Base-by-base conservation (phyloP, 1,140 invertebrate genomes). In the Hypsibius dujardini region DNA sequence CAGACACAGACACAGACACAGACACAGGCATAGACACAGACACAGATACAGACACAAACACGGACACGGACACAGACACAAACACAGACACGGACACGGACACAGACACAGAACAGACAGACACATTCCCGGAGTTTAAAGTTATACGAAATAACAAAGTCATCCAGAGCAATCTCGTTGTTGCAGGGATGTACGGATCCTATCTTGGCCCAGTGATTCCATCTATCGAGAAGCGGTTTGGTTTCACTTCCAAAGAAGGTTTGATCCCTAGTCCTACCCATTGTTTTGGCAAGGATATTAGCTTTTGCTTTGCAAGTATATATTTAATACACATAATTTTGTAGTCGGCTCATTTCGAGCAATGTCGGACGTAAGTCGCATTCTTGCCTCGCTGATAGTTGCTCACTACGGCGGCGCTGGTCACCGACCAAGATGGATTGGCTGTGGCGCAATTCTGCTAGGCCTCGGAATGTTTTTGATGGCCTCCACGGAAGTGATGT, bases 351-450 rank as follows among this genome's bases (percentile, higher is more conserved):
- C 42, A 12, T 67, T 14, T 42, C 62, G 62, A 42, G 62, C 62
- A 7, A 67, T 67, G 62, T 7, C 62, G 7, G 62, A 67, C 42
- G 62, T 67, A 12, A 67, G 62, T 42, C 62, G 62, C 7, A 67
- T 67, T 14, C 45, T 42, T 42, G 62, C 42, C 3, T 67, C 62
- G 42, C 62, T 67, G 7, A 42, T 67, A 12, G 62, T 67, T 12
- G 62, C 62, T 42, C 62, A 67, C 45, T 67, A 67, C 42, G 62
- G 7, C 62, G 62, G 62, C 42, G 62, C 62, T 67, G 62, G 62
- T 14, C 62, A 67, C 80, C 84, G 93, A 73, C 94, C 93, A n/a
- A 86, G 89, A 76, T 95, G 92, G 92, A 95, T 95, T 71, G 91
- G 90, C 14, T 89, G 87, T 81, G 92, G 92, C 73, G 93, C 94